Conservation (phyloP, 2,888 invertebrate species). For the Scrobipalpa atriplicella region DNA sequence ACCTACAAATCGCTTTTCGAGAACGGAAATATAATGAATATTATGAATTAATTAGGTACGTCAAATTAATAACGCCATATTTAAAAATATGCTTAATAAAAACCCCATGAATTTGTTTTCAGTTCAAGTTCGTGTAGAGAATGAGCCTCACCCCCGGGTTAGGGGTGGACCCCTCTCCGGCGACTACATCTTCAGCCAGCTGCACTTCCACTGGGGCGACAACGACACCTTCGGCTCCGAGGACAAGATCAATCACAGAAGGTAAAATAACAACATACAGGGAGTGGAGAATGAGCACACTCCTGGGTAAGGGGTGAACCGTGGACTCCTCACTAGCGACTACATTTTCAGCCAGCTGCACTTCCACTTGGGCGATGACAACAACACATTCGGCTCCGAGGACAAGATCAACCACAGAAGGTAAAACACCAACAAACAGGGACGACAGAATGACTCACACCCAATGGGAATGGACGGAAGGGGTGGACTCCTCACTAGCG, state of each 20-base stretch:
- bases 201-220: conserved; percentile 93
- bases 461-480: no score
- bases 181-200: conserved; percentile 87
- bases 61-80: no score
- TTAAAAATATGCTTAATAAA: no score
- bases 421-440: conserved; percentile 47
- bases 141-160: conserved; percentile 80
- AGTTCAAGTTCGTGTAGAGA: conserved; percentile 85
- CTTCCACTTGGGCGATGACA: conserved; percentile 92
- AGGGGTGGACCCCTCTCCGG: conserved; percentile 86
- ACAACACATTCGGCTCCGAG: conserved; percentile 90
- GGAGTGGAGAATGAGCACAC: conserved; percentile 44
- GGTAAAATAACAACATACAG: conserved; percentile 54
- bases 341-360: conserved; percentile 90
- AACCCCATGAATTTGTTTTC: conserved; percentile 38
- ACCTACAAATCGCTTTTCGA: neutral
- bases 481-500: no score
- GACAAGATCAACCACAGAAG: conserved; percentile 87
- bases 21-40: neutral
- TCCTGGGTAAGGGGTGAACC: conserved; percentile 85
- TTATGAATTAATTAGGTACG: no score
- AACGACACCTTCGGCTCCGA: conserved; percentile 91
- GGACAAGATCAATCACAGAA: conserved; percentile 86
- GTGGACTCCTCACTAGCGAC: conserved; percentile 84
- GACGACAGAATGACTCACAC: no score